These are phyloP conservation scores for Mohoua ochrocephala DNA, from an alignment of 2,113 vertebrate genomes.

Conservation along the genomic window DNA sequence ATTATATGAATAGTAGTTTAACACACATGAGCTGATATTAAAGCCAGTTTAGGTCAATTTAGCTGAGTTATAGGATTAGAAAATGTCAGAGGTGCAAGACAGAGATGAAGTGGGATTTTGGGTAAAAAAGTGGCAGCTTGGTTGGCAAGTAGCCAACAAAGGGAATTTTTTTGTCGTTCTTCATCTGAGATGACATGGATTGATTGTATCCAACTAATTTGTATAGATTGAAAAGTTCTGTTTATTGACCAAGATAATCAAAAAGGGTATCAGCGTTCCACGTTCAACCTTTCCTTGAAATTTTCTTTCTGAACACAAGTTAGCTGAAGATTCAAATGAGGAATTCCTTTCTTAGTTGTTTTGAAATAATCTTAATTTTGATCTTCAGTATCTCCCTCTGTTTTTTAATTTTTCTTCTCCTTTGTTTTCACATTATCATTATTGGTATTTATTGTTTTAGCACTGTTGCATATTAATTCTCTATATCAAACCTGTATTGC, in stretches of 20 bases:
- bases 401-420: background rate
- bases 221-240: background rate
- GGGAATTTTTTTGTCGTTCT: background rate
- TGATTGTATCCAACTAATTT: background rate
- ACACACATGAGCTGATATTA: background rate
- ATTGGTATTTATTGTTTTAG: background rate
- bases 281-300: background rate
- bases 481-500: background rate
- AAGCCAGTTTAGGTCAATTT: background rate
- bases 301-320: background rate
- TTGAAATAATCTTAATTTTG: background rate
- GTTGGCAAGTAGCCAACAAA: background rate
- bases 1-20: background rate
- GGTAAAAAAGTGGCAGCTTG: background rate
- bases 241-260: background rate
- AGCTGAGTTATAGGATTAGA: background rate
- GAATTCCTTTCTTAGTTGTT: background rate
- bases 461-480: background rate
- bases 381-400: background rate
- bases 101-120: background rate
- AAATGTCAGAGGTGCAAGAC: background rate
- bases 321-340: background rate
- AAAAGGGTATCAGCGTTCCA: background rate
- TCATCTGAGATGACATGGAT: background rate
- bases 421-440: background rate